Evolutionary conservation across 2,797 vertebrate genomes (phyloP).

Genomic region (Acanthis flammea): DNA sequence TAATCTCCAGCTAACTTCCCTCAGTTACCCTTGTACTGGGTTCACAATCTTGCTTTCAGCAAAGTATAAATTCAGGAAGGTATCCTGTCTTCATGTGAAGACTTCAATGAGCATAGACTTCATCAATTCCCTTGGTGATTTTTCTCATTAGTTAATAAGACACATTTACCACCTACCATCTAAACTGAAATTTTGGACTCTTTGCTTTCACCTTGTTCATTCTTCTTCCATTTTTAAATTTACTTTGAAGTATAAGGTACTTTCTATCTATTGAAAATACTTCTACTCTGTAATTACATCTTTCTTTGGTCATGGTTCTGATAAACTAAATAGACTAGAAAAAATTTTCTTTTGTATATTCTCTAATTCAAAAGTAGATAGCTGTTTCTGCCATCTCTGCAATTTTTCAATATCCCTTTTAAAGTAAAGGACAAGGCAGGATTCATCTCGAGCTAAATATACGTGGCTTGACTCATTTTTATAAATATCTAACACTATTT

Average conservation of each 20-base stretch:
- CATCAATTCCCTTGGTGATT: neutral
- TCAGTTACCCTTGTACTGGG: neutral
- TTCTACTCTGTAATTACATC: neutral
- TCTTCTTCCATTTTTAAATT: neutral
- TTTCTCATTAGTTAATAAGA: neutral
- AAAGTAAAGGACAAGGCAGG: neutral
- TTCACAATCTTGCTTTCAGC: neutral
- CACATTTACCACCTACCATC: neutral
- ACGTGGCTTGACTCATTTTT: neutral
- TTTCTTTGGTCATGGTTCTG: neutral
- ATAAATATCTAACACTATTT: neutral
- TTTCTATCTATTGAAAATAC: neutral
- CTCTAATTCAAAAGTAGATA: neutral
- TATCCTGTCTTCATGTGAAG: neutral
- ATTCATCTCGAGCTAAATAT: neutral
- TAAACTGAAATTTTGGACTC: neutral
- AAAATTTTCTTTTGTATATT: neutral
- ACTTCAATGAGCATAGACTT: neutral
- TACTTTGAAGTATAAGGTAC: neutral
- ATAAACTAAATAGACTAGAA: neutral
- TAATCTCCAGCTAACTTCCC: neutral
- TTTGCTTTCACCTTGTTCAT: neutral
- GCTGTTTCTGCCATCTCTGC: neutral
- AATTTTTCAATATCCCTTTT: neutral
- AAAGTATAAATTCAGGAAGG: neutral